Percentiles rank a stretch among this genome's conserved stretches.
Conservation (phyloP, 2,888 invertebrate genomes). For the Ferrisia virgata region DNA sequence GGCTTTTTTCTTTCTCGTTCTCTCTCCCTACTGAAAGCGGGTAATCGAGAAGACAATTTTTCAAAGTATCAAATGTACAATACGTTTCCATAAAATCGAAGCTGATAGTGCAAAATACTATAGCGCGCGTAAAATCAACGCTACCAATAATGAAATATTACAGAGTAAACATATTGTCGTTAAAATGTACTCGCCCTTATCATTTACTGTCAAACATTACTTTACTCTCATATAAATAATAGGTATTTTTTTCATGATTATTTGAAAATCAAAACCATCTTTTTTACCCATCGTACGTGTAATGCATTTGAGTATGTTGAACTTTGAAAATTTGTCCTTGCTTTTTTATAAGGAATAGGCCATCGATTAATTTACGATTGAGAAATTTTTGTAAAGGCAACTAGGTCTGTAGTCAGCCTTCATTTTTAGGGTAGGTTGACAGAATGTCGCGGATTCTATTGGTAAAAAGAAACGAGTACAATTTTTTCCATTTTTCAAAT, state of each 20-base stretch:
- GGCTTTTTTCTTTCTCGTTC: not conserved
- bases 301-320: not conserved
- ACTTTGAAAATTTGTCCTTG: no score
- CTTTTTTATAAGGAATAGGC: no score
- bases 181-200: not conserved
- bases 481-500: no score
- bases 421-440: no score
- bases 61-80: not conserved
- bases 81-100: not conserved
- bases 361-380: no score
- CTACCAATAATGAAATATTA: not conserved
- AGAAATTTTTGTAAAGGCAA: no score
- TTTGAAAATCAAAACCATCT: not conserved
- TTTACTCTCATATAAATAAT: not conserved
- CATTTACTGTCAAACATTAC: not conserved
- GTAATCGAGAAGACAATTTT: not conserved
- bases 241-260: not conserved
- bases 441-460: no score
- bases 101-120: not conserved
- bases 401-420: no score
- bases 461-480: no score
- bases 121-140: not conserved
- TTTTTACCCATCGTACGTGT: not conserved
- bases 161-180: not conserved
- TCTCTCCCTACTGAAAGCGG: not conserved